Evolutionary conservation across 2,113 vertebrate species (phyloP), one percentile per base, ranked within the genome.

Genomic region (Ceyx melanurus): DNA sequence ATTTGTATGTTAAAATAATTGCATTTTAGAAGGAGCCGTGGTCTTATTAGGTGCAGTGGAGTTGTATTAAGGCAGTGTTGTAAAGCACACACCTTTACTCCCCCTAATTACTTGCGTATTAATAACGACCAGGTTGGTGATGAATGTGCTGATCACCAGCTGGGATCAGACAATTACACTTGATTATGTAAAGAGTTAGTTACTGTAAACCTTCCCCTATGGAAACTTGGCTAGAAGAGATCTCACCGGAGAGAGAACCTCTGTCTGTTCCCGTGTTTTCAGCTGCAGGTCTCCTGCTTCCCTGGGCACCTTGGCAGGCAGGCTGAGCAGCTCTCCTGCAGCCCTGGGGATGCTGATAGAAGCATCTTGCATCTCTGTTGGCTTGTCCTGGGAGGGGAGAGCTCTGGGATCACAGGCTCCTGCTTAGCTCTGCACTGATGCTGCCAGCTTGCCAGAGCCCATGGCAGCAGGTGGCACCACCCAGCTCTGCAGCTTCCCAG

Each of bases 171-270:
- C 91, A 96, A 96, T 95, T 96, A 53, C 53, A 71, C 79, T 74
- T 88, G 92, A 90, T 87, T 95, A 93, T 93, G 93, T 93, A 84
- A 85, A 89, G 90, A 85, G 74, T 88, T 96, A 88, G 35, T 95
- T 96, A 77, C 93, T 96, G 40, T 92, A 95, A 96, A 88, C 88
- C 84, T 76, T 91, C 90, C 92, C 96, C 93, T 91, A 87, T 96
- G 95, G 95, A 97, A 96, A 95, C 88, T 94, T 97, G 91, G 75
- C 79, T 91, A 95, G 92, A 93, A 94, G 95, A 96, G 92, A 90
- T 94, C 90, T 93, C 88, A 88, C 51, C 11, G 35, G 91, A 96
- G 70, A 95, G 92, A 96, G 70, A 95, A 93, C 95, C 89, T 95
- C 96, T 97, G 93, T 95, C 88, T 96, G 95, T 93, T 93, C 68